These are phyloP conservation scores for Centruroides vittatus DNA, from an alignment of 1,140 invertebrate species.

Conservation along the genomic window DNA sequence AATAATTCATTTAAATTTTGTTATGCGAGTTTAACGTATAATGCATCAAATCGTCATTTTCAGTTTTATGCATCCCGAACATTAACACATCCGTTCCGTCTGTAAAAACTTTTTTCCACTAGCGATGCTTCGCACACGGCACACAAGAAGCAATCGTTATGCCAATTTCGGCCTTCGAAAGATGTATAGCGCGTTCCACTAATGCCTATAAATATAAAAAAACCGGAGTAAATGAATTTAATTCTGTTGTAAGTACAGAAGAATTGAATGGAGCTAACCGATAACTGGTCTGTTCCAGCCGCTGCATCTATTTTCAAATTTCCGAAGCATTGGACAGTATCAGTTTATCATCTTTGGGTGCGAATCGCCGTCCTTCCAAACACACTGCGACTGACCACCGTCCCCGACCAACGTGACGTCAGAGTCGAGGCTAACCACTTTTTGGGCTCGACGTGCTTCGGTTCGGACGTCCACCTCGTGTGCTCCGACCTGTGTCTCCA, in stretches of 20 bases:
- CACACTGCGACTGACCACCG: too few relatives aligned
- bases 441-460: too few relatives aligned
- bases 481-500: too few relatives aligned
- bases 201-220: constrained; percentile 47
- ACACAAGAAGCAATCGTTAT: constrained; percentile 99
- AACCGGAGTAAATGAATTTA: too few relatives aligned
- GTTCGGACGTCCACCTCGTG: too few relatives aligned
- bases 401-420: too few relatives aligned
- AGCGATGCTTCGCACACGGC: constrained; percentile 82
- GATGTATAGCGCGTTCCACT: constrained; percentile 98
- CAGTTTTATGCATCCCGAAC: constrained; percentile 89
- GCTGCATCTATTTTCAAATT: constrained; percentile 96
- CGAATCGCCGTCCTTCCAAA: too few relatives aligned
- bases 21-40: too few relatives aligned
- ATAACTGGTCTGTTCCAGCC: constrained; percentile 97
- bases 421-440: too few relatives aligned
- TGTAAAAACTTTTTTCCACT: constrained; percentile 97
- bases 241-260: too few relatives aligned
- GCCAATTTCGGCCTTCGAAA: constrained; percentile 98
- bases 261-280: constrained; percentile 41
- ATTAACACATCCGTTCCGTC: constrained; percentile 86
- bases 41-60: neutral
- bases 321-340: constrained; percentile 96
- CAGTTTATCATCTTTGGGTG: constrained; percentile 62
- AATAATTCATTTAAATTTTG: too few relatives aligned